phyloP scores from a whole-genome alignment of 2,113 vertebrate genomes.

The Neoarius graeffei region DNA sequence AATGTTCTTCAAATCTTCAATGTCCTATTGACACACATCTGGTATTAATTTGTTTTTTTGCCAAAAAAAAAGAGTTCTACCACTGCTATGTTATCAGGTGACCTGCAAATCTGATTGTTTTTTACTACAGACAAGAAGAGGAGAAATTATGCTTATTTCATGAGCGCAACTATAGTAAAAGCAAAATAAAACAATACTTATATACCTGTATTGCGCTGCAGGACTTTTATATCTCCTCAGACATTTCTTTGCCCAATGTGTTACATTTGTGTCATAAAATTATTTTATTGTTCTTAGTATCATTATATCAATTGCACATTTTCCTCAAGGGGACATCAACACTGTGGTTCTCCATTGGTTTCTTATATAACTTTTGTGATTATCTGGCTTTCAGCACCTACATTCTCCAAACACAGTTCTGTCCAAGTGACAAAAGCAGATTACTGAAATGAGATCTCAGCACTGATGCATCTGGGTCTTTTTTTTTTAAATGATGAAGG shows the following conservation, averaged over 20 bases:
- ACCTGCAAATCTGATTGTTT: background rate
- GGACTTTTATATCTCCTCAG: too few species aligned
- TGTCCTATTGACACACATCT: too few species aligned
- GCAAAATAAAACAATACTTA: background rate
- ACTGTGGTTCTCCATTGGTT: background rate
- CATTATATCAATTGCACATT: background rate
- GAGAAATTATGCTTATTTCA: background rate
- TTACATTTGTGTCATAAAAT: background rate
- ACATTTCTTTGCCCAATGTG: background rate
- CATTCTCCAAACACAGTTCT: background rate
- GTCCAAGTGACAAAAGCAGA: conserved; percentile 10
- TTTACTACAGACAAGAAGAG: background rate
- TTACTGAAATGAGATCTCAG: conserved; percentile 5
- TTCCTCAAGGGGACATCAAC: background rate
- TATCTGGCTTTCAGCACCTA: background rate
- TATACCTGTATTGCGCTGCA: background rate
- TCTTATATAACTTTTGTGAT: background rate
- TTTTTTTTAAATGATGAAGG: conserved; percentile 33
- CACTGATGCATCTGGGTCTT: conserved; percentile 30
- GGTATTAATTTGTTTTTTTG: too few species aligned
- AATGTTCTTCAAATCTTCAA: too few species aligned
- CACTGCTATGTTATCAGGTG: too few species aligned
- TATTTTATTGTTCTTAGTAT: background rate
- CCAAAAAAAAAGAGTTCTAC: too few species aligned
- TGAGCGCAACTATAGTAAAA: background rate